Conservation (phyloP, 2,797 vertebrate genomes). For the Phalloptychus januarius region DNA sequence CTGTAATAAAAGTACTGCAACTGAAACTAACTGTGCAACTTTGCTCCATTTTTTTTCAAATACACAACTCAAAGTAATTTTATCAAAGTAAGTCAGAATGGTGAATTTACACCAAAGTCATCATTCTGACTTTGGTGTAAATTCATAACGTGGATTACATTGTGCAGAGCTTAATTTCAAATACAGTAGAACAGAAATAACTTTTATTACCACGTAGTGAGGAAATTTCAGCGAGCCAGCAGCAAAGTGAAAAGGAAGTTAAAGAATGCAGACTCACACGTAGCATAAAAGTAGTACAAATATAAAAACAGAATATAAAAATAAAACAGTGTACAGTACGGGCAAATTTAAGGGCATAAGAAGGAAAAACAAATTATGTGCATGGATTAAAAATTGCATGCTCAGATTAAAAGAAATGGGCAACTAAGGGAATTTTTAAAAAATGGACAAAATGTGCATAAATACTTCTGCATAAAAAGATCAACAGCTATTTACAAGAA, state of each 20-base stretch:
- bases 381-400: neutral
- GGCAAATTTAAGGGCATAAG: neutral
- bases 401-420: neutral
- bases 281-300: neutral
- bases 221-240: neutral
- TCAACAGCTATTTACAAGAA: neutral
- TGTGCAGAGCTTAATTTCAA: constrained; percentile 20
- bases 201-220: neutral
- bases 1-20: constrained; percentile 53
- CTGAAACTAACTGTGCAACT: constrained; percentile 33
- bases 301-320: neutral
- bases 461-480: neutral
- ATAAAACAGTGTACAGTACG: neutral
- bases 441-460: neutral
- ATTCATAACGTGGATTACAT: constrained; percentile 30
- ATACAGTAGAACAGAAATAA: neutral
- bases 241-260: neutral
- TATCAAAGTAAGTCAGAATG: too few species aligned
- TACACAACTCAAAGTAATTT: constrained; percentile 36
- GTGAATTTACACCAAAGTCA: too few species aligned
- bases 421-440: neutral
- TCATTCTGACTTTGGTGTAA: constrained; percentile 20
- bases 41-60: constrained; percentile 38
- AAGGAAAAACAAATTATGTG: neutral
- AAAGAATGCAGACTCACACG: neutral